These are phyloP conservation scores for Gobio gobio DNA, from an alignment of 2,113 vertebrate genomes.

Conservation along the genomic window DNA sequence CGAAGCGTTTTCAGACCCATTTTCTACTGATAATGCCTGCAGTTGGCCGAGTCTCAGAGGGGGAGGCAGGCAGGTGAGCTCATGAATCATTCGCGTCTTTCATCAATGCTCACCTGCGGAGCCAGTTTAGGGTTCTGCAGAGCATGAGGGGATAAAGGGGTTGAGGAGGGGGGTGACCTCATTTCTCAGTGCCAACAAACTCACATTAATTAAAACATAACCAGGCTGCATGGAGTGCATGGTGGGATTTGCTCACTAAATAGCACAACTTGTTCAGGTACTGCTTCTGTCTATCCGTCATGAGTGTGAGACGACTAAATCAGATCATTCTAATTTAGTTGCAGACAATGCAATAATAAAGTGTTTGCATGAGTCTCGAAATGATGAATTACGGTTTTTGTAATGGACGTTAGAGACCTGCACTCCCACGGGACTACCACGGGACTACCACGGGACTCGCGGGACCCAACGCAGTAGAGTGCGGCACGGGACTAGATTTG, in stretches of 20 bases:
- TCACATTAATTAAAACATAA: slow-evolving; percentile 16
- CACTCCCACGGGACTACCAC: too few species aligned
- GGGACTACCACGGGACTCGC: too few species aligned
- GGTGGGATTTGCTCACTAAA: background rate
- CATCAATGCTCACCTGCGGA: slow-evolving; percentile 47
- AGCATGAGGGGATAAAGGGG: slow-evolving; percentile 5
- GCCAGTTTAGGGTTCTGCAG: slow-evolving; percentile 17
- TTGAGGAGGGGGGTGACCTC: background rate
- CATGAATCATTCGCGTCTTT: slow-evolving; percentile 67
- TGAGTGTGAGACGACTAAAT: background rate
- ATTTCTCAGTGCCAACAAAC: background rate
- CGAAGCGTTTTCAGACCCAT: slow-evolving; percentile 66
- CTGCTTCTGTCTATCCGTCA: background rate
- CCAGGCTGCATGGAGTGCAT: background rate
- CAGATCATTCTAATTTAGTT: background rate
- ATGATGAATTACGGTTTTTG: background rate
- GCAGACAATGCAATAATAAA: slow-evolving; percentile 2
- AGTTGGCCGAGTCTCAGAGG: slow-evolving; percentile 53
- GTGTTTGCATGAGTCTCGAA: background rate
- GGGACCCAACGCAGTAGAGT: too few species aligned
- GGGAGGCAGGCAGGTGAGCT: slow-evolving; percentile 51
- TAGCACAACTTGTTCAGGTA: background rate
- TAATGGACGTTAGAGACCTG: too few species aligned
- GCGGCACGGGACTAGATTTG: too few species aligned
- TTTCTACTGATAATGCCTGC: slow-evolving; percentile 69